These are phyloP conservation scores for Melanitta fusca DNA, from an alignment of 2,797 vertebrate genomes.

Conservation along the genomic window DNA sequence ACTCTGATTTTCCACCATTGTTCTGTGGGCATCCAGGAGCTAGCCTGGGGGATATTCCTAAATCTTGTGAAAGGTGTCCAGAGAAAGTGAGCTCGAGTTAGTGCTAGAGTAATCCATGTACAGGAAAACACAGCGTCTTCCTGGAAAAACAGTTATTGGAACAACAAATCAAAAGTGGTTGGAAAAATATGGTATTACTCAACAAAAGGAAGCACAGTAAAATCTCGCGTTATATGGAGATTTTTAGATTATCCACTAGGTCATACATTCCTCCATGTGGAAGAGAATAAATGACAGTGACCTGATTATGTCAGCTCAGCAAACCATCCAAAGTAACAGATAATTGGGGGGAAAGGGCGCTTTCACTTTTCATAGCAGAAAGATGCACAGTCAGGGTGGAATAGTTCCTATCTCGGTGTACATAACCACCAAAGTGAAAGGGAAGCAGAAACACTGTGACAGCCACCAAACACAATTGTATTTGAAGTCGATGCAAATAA, in stretches of 20 bases:
- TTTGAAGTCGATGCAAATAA: neutral
- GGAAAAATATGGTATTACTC: neutral
- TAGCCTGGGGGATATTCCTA: neutral
- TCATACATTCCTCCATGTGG: neutral
- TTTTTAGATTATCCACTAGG: neutral
- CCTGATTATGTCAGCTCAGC: neutral
- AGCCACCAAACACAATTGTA: neutral
- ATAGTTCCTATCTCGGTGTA: neutral
- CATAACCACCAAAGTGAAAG: neutral
- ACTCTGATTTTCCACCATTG: constrained; percentile 9
- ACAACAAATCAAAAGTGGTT: neutral
- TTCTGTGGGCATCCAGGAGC: neutral
- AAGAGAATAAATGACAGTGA: neutral
- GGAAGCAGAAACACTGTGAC: neutral
- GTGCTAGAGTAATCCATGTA: neutral
- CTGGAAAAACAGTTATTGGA: neutral
- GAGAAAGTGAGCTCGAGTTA: neutral
- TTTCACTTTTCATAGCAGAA: neutral
- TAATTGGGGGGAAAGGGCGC: neutral
- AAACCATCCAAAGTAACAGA: neutral
- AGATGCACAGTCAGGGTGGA: neutral
- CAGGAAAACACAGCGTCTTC: neutral
- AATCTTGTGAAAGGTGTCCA: neutral
- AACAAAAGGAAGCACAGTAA: neutral
- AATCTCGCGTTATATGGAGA: neutral